phyloP scores from a whole-genome alignment of 2,113 vertebrate genomes.

The Sander vitreus region DNA sequence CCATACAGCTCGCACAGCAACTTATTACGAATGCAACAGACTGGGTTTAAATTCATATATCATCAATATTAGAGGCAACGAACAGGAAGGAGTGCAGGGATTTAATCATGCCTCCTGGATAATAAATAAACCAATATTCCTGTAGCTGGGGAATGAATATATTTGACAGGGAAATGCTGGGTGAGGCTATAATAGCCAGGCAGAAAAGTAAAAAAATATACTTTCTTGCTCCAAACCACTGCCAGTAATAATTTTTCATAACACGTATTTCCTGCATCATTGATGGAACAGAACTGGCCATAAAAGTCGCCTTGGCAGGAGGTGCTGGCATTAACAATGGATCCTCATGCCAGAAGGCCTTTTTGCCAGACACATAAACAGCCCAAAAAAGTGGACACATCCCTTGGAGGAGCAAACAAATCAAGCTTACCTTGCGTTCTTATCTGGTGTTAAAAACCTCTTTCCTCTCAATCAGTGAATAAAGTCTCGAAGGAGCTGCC shows the following conservation, averaged over 20 bases:
- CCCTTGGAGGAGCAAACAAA: slow-evolving; percentile 47
- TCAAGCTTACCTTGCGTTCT: slow-evolving; percentile 39
- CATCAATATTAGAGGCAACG: slow-evolving; percentile 52
- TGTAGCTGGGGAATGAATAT: slow-evolving; percentile 18
- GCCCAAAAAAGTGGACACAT: slow-evolving; percentile 43
- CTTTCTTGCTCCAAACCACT: slow-evolving; percentile 34
- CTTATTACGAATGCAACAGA: slow-evolving; percentile 35
- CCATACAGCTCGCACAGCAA: slow-evolving; percentile 20
- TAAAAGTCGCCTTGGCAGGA: slow-evolving; percentile 63
- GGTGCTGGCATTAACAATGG: slow-evolving; percentile 45
- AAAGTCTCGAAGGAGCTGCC: slow-evolving; percentile 10
- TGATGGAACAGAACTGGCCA: slow-evolving; percentile 55
- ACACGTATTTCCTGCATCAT: slow-evolving; percentile 62
- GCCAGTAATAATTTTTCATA: slow-evolving; percentile 62
- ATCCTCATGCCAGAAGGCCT: slow-evolving; percentile 37
- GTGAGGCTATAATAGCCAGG: slow-evolving; percentile 19
- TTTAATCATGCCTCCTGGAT: slow-evolving; percentile 55
- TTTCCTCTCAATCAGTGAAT: slow-evolving; percentile 40
- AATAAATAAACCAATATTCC: slow-evolving; percentile 60
- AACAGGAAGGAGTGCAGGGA: slow-evolving; percentile 22
- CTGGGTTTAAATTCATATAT: slow-evolving; percentile 46
- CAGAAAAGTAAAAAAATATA: slow-evolving; percentile 42
- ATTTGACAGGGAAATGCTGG: slow-evolving; percentile 31
- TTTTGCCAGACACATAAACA: slow-evolving; percentile 50
- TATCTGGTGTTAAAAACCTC: slow-evolving; percentile 43